phyloP scores from a whole-genome alignment of 2,888 invertebrate species.

The Muscina levida region DNA sequence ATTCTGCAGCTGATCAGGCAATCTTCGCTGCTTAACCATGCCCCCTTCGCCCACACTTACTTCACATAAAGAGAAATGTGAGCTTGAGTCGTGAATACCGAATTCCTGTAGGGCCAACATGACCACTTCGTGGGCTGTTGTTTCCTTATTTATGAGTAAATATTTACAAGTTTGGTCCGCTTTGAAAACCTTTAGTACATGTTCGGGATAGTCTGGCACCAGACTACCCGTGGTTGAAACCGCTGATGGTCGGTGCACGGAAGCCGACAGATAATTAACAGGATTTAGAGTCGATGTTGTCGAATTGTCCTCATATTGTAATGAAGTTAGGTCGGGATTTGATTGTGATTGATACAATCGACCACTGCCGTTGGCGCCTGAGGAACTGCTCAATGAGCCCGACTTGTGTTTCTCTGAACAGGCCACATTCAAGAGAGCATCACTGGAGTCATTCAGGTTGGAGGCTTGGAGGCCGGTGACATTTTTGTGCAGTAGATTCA shows the following conservation, averaged over 20 bases:
- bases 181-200: conserved; percentile 97
- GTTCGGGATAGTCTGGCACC: conserved; percentile 91
- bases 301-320: conserved; percentile 89
- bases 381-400: conserved; percentile 69
- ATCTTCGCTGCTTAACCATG: conserved; percentile 95
- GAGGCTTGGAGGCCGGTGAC: conserved; percentile 69
- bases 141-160: conserved; percentile 96
- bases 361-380: conserved; percentile 67
- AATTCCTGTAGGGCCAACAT: conserved; percentile 98
- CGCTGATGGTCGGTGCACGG: conserved; percentile 73
- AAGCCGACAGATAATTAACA: conserved; percentile 72
- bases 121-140: conserved; percentile 94
- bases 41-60: conserved; percentile 97
- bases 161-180: conserved; percentile 99
- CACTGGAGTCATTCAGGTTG: conserved; percentile 74
- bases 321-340: conserved; percentile 88
- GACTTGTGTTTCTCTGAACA: conserved; percentile 70
- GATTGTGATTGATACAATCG: conserved; percentile 90
- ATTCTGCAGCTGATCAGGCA: conserved; percentile 97
- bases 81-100: conserved; percentile 96
- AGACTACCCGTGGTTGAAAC: conserved; percentile 71
- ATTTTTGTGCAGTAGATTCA: conserved; percentile 85
- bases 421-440: conserved; percentile 70
- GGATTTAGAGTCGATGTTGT: conserved; percentile 61
- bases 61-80: conserved; percentile 96